Evolutionary conservation across 2,797 vertebrate species (phyloP).

Genomic region (Premnoplex brunnescens): DNA sequence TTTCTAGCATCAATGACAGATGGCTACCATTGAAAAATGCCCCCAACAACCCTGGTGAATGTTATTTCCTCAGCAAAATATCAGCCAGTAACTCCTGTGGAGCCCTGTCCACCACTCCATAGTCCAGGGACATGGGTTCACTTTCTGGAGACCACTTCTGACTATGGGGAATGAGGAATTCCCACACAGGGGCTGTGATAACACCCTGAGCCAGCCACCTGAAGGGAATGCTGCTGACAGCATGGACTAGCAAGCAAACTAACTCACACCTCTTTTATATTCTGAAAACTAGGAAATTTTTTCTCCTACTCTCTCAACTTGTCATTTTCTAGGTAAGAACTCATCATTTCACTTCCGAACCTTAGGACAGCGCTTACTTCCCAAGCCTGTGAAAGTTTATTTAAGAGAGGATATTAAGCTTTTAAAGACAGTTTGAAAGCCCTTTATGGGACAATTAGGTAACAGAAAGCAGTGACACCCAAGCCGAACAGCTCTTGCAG

Average conservation of each 20-base stretch:
- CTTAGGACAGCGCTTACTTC: fast-evolving
- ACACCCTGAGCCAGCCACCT: background rate
- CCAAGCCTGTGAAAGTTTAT: background rate
- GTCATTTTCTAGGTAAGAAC: background rate
- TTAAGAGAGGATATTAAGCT: background rate
- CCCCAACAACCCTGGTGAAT: background rate
- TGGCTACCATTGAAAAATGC: background rate
- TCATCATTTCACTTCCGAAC: background rate
- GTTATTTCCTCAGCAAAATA: background rate
- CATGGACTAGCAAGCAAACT: background rate
- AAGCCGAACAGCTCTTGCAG: background rate
- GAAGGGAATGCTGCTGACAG: background rate
- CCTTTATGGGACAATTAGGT: background rate
- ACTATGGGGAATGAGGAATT: background rate
- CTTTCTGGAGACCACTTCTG: background rate
- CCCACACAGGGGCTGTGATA: background rate
- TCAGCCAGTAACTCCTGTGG: fast-evolving
- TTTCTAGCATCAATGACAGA: background rate
- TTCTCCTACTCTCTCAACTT: no score
- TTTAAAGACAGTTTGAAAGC: background rate
- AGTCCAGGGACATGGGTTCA: background rate
- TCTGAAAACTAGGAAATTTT: background rate
- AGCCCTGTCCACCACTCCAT: background rate
- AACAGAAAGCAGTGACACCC: background rate
- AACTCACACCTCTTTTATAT: background rate